Evolutionary conservation across 2,113 vertebrate species (phyloP), one percentile per base, ranked within the genome.

Genomic region (Bubo blakistoni): DNA sequence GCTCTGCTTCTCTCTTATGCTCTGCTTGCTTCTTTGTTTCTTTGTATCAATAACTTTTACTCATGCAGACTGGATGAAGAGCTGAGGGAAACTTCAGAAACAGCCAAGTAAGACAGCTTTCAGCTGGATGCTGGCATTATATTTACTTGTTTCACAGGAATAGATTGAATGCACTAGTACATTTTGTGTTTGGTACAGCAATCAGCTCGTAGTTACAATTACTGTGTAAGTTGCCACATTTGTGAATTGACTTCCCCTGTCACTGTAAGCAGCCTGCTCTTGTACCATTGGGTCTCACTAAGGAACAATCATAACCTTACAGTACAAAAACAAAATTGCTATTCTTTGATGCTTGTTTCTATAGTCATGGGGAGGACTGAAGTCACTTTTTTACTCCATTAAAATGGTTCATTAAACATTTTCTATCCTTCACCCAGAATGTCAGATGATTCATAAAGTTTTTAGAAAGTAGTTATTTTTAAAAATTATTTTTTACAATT

Each of bases 61-160:
- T 98, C 95, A 90, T 88, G 95, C 98, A 99, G 99, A 98, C 98
- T 99, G 97, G 99, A 99, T 97, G 98, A 99, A 98, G 99, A 99
- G 94, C 98, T 99, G 98, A 99, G 98, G 97, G 99, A 99, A 95
- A 97, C 99, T 76, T 98, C 98, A 40, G 98, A 98, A 97, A 58
- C 98, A 97, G 98, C 98, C 97, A 99, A 98, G 99, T 99, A 99
- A 99, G 99, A 97, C 81, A 89, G 85, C 97, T 97, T 97, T 97
- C 74, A 59, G 95, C 90, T 94, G n/a, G 87, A 70, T 88, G 95
- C 96, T 97, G 93, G 77, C n/a, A 55, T 96, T 96, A 7, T 66
- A 16, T 95, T 97, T 91, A 86, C 91, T 95, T 95, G 78, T 67
- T 73, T 95, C 84, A 86, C 71, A 88, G 90, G 83, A 96, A 58